phyloP scores from a whole-genome alignment of 2,888 invertebrate species.

The Polyommatus iphigenia region DNA sequence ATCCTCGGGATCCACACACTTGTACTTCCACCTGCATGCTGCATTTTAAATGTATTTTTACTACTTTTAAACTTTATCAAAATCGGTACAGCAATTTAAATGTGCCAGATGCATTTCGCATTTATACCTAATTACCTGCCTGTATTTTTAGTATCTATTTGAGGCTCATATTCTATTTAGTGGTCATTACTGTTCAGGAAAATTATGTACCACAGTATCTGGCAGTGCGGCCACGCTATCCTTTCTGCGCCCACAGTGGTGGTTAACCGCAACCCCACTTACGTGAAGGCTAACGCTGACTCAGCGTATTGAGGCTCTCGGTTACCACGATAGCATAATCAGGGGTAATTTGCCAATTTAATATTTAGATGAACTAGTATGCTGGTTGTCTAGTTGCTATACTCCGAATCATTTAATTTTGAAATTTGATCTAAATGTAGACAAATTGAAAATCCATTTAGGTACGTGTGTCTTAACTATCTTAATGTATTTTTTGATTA shows the following conservation, averaged over 20 bases:
- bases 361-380: background rate
- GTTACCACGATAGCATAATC: background rate
- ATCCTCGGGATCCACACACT: slow-evolving; percentile 12
- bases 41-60: too few relatives aligned
- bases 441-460: too few relatives aligned
- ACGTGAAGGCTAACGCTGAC: slow-evolving; percentile 6
- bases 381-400: background rate
- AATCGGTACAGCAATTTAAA: too few relatives aligned
- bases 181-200: background rate
- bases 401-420: background rate
- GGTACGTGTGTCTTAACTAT: too few relatives aligned
- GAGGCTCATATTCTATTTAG: background rate
- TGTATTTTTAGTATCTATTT: background rate
- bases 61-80: too few relatives aligned
- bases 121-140: too few relatives aligned
- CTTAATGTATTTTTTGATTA: too few relatives aligned
- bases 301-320: background rate
- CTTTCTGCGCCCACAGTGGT: background rate
- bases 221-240: background rate
- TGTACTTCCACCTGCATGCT: slow-evolving; percentile 16
- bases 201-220: background rate
- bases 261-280: background rate
- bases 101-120: too few relatives aligned
- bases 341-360: background rate
- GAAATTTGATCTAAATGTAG: too few relatives aligned